phyloP scores from a whole-genome alignment of 2,113 vertebrate genomes.

The Aegithalos caudatus region DNA sequence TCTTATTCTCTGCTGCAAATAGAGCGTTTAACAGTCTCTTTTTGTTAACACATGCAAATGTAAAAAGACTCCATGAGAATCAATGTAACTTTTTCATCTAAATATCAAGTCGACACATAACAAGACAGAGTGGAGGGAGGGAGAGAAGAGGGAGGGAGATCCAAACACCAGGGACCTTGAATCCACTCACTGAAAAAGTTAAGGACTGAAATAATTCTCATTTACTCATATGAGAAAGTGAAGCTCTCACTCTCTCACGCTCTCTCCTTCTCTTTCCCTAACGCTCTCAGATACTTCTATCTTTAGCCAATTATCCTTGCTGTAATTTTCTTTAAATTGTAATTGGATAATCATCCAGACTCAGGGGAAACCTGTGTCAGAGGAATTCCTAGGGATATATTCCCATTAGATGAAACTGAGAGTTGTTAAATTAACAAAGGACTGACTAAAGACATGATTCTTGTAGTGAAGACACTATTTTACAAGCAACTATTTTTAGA shows the following conservation, averaged over 20 bases:
- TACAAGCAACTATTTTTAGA: background rate
- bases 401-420: background rate
- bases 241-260: background rate
- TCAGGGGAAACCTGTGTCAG: background rate
- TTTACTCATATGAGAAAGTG: background rate
- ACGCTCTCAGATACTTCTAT: background rate
- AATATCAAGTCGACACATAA: background rate
- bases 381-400: slow-evolving; percentile 3
- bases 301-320: slow-evolving; percentile 24
- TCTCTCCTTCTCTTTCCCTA: background rate
- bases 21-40: background rate
- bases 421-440: background rate
- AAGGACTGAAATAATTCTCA: background rate
- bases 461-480: background rate
- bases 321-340: slow-evolving; percentile 36
- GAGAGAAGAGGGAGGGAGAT: background rate
- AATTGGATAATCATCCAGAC: slow-evolving; percentile 15
- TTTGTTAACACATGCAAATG: background rate
- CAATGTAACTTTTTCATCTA: background rate
- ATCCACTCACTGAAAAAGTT: background rate
- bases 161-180: background rate
- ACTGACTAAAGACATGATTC: background rate
- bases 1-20: background rate
- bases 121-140: background rate
- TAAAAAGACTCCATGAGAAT: background rate